Base-by-base conservation (phyloP, 2,888 invertebrate genomes). In the Reticulitermes lucifugus region DNA sequence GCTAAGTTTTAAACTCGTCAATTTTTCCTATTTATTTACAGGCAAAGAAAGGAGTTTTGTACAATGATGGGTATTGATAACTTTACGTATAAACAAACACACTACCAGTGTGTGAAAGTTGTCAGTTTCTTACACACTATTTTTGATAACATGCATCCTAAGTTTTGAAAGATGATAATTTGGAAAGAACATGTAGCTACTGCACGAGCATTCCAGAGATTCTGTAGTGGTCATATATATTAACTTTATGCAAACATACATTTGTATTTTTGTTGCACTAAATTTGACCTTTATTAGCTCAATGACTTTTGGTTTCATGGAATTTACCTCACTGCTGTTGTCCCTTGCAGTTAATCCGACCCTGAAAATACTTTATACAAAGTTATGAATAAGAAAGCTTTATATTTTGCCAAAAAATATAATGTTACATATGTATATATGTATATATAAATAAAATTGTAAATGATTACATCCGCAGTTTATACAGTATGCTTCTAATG, bases 391-490 rank as follows among this genome's bases (percentile, higher is more conserved):
- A 85, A 83, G 35, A 85, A 35, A 85, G 86, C 85, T 85, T 86
- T 85, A 86, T 86, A 86, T 86, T 86, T 86, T 86, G 85, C 86
- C 86, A 86, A 86, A 59, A 75, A 84, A 84, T 79, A 59, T 84
- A 84, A 80, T 84, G 79, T 73, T 84, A 84, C n/a, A 70, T 79
- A 80, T 84, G 60, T 65, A 84, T 80, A 35, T 35, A 35, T 35
- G 35, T 35, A 35, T 35, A 35, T 35, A 77, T 77, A 77, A 77
- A 41, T 77, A 77, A 46, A 46, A 22, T 77, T 77, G 46, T 77
- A 77, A 22, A 77, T 77, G 43, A 46, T 77, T 77, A 77, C 77
- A n/a, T 77, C 77, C 6, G n/a, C n/a, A n/a, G 46, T n/a, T 77
- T 41, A 46, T 46, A 77, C 46, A 73, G 35, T n/a, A 43, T 46